phyloP scores from a whole-genome alignment of 2,888 invertebrate species.

The Oscheius onirici region DNA sequence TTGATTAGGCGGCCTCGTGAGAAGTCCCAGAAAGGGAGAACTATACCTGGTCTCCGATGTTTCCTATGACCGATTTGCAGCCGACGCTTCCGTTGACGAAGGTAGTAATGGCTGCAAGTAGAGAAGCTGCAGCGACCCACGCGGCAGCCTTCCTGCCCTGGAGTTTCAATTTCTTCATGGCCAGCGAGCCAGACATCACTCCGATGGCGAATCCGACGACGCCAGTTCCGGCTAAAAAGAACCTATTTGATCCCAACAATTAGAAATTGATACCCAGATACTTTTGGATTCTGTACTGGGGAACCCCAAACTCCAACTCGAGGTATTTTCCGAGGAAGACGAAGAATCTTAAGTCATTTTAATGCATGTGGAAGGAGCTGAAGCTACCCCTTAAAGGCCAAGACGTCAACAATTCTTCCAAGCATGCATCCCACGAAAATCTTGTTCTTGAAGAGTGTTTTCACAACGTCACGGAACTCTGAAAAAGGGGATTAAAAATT shows the following conservation, averaged over 20 bases:
- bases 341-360: conserved; percentile 59
- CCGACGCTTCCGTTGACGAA: conserved; percentile 67
- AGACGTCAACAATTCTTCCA: conserved; percentile 70
- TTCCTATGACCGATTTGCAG: conserved; percentile 65
- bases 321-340: conserved; percentile 71
- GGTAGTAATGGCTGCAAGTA: conserved; percentile 62
- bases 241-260: not conserved
- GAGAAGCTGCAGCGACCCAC: conserved; percentile 62
- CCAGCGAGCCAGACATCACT: conserved; percentile 54
- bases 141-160: conserved; percentile 65
- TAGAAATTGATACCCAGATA: conserved; percentile 34
- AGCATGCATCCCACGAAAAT: conserved; percentile 65
- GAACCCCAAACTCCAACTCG: conserved; percentile 70
- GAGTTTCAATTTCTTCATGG: conserved; percentile 57
- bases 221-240: conserved; percentile 52
- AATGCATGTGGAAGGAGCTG: not conserved
- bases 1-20: not conserved
- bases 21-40: not conserved
- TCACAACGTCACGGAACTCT: conserved; percentile 58
- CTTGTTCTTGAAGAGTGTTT: conserved; percentile 57
- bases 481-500: not conserved
- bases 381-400: conserved; percentile 66
- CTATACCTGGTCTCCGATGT: conserved; percentile 57
- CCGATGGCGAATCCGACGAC: conserved; percentile 64
- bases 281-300: conserved; percentile 66